A percentile compares a stretch with the other conserved stretches of the same genome.
Conservation (phyloP, 2,888 invertebrate species). For the Exephanes ischioxanthus region DNA sequence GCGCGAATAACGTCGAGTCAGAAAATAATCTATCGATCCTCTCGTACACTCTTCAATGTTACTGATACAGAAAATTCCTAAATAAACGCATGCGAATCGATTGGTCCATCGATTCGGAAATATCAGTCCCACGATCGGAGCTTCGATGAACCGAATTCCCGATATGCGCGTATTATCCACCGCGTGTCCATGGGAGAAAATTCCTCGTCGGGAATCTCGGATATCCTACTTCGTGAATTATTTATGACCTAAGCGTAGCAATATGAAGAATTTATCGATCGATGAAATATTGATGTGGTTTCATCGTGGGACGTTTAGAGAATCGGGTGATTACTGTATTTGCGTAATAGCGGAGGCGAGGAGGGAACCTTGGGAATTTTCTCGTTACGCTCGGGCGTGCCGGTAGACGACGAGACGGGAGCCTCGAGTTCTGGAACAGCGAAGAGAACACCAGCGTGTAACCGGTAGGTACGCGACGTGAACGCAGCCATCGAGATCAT, state of each 20-base stretch:
- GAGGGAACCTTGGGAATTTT: slow-evolving; percentile 47
- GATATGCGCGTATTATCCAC: background rate
- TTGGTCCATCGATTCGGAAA: background rate
- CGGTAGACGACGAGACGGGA: slow-evolving; percentile 57
- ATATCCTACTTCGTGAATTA: slow-evolving; percentile 36
- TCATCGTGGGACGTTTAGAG: background rate
- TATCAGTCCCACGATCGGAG: slow-evolving; percentile 38
- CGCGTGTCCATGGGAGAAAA: background rate
- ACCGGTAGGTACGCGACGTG: slow-evolving; percentile 32
- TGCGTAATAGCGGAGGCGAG: slow-evolving; percentile 50
- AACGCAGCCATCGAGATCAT: slow-evolving; percentile 30
- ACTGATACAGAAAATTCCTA: background rate
- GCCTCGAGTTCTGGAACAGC: slow-evolving; percentile 25
- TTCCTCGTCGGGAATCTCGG: background rate
- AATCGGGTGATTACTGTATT: slow-evolving; percentile 32
- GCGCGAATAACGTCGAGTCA: slow-evolving; percentile 13
- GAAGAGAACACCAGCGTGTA: slow-evolving; percentile 1
- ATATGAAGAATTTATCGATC: slow-evolving; percentile 51
- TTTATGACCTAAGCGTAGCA: slow-evolving; percentile 49
- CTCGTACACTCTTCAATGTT: background rate
- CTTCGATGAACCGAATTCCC: background rate
- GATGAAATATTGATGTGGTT: slow-evolving; percentile 64
- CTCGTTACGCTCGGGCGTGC: slow-evolving; percentile 68
- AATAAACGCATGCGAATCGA: slow-evolving; percentile 1
- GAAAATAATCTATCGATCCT: background rate